Evolutionary conservation across 23 tunicate genomes (phyloP).

Genomic region (Styela clava): DNA sequence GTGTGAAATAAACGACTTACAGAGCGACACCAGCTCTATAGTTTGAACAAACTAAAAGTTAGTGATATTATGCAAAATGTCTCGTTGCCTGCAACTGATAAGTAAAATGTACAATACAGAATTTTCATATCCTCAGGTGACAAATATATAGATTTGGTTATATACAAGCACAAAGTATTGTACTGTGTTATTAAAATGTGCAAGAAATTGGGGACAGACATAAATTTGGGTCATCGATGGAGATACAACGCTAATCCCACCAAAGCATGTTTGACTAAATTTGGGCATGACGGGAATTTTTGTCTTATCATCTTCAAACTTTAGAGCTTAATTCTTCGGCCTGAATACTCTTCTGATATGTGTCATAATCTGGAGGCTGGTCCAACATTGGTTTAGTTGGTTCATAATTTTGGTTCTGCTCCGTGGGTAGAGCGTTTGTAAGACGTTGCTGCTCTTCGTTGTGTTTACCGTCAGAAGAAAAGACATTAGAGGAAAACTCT

Average conservation of each 20-base stretch:
- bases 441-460: background rate
- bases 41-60: background rate
- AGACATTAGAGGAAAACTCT: background rate
- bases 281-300: background rate
- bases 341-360: background rate
- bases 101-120: background rate
- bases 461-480: background rate
- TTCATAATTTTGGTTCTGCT: background rate
- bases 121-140: background rate
- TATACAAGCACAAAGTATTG: too few species aligned
- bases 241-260: background rate
- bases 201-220: background rate
- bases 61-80: background rate
- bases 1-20: background rate
- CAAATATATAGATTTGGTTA: too few species aligned
- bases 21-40: background rate
- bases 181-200: too few species aligned
- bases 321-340: background rate
- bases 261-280: background rate
- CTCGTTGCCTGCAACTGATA: background rate
- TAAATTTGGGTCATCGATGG: background rate
- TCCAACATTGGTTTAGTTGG: background rate
- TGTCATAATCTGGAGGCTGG: background rate
- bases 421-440: background rate
- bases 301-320: background rate